Conservation (phyloP, 53 echinoderm and acorn worm genomes). For the Patiria pectinifera region DNA sequence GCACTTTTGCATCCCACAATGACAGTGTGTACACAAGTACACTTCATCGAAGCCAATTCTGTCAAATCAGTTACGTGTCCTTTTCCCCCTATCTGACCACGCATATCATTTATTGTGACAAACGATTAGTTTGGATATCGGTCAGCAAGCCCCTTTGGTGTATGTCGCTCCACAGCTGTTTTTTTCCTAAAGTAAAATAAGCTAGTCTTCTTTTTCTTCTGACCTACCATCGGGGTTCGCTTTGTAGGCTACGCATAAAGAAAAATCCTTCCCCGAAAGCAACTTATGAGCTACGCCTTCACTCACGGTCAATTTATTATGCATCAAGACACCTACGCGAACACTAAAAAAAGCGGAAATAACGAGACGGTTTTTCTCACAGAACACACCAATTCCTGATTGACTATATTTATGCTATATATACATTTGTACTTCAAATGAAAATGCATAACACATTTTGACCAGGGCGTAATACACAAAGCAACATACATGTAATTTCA, state of each 20-base stretch:
- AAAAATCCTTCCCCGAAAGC: neutral
- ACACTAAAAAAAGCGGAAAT: neutral
- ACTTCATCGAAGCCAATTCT: neutral
- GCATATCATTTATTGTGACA: neutral
- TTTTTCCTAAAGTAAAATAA: neutral
- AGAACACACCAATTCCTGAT: neutral
- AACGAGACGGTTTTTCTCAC: neutral
- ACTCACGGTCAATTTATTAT: neutral
- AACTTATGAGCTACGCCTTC: neutral
- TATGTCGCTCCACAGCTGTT: neutral
- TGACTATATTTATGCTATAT: neutral
- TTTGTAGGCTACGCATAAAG: neutral
- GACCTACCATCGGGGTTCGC: neutral
- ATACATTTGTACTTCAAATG: conserved; percentile 20
- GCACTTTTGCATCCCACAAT: neutral
- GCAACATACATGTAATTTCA: neutral
- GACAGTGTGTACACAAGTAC: neutral
- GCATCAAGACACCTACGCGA: neutral
- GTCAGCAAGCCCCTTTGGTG: neutral
- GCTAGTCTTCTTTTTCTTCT: neutral
- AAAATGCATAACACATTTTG: neutral
- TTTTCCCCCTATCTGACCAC: neutral
- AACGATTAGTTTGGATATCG: neutral
- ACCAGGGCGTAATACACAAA: conserved; percentile 2
- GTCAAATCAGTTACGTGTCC: neutral